Evolutionary conservation across 2,797 vertebrate species (phyloP).

Genomic region (Onychomys torridus): DNA sequence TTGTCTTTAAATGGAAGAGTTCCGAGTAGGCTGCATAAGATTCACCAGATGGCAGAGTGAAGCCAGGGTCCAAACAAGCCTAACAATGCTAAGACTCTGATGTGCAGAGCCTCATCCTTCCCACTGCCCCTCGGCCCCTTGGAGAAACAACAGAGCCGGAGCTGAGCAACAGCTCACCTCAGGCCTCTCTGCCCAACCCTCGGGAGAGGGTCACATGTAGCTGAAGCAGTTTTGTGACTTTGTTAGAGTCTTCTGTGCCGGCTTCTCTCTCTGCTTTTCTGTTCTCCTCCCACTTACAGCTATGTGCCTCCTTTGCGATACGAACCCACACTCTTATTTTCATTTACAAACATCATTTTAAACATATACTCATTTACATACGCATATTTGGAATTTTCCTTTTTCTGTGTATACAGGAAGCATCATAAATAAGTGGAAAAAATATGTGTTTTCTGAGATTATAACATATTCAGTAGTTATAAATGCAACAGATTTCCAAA

Average conservation of each 20-base stretch:
- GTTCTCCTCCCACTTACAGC: not conserved
- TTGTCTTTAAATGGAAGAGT: conserved; percentile 7
- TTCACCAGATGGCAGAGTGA: not conserved
- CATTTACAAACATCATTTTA: not conserved
- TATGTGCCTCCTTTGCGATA: not conserved
- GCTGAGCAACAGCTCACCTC: not conserved
- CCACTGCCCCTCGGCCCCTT: not conserved
- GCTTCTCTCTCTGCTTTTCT: not conserved
- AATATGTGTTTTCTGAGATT: not conserved
- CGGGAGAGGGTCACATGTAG: not conserved
- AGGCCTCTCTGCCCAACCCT: no score
- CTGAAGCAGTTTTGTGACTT: not conserved
- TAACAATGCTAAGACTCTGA: not conserved
- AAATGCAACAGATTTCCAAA: not conserved
- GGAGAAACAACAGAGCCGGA: not conserved
- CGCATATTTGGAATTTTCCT: not conserved
- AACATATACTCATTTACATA: not conserved
- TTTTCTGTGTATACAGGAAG: not conserved
- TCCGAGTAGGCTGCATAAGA: not conserved
- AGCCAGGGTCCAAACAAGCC: not conserved
- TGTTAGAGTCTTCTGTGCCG: not conserved
- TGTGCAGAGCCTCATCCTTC: no score
- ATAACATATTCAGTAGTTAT: not conserved
- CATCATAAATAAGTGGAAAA: not conserved
- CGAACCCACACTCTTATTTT: not conserved